Evolutionary conservation across 2,888 invertebrate genomes (phyloP), one percentile per base, ranked within the genome.

Genomic region (Aspidapion aeneum): DNA sequence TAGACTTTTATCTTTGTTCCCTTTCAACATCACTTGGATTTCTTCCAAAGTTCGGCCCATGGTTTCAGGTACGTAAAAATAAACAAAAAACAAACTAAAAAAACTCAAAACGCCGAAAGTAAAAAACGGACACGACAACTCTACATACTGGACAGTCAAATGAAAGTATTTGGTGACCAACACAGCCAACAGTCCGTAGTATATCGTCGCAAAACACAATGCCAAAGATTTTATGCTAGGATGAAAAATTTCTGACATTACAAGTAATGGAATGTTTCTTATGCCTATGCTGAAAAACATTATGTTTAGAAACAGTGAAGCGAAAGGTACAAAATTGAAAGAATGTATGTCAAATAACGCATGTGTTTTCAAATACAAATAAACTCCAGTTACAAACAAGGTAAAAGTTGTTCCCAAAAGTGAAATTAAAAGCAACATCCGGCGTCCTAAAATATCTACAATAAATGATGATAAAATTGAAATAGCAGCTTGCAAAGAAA

Each of bases 371-470:
- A 83, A 67, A 66, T 77, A 80, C 71, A 83, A 80, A 71, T 82
- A 82, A 19, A 75, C 66, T 17, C 81, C 81, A 66, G 82, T 77
- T 1, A 80, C 65, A 1, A 77, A 72, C 16, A 83, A 74, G 0
- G 82, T 77, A 1, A 81, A 18, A 0, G 81, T 74, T 5, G 82
- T 80, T 0, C 82, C 76, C 1, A 79, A 66, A 1, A 83, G 81
- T 3, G 85, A 85, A 18, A 82, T 66, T 2, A 85, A 74, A 35
- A 87, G 77, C 12, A 87, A 75, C 1, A 82, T 80, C 63, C 82
- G 78, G 60, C 87, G 75, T 1, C 87, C 87, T 1, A 81, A 75
- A 60, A 79, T 78, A 72, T 87, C 87, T 7, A 87, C 86, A 12
- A 87, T 78, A 61, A 84, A 76, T 2, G 86, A 84, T 1, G 86